Percentiles rank a stretch among this genome's conserved stretches.
phyloP scores from a whole-genome alignment of 2,113 vertebrate species.

The Uria lomvia region DNA sequence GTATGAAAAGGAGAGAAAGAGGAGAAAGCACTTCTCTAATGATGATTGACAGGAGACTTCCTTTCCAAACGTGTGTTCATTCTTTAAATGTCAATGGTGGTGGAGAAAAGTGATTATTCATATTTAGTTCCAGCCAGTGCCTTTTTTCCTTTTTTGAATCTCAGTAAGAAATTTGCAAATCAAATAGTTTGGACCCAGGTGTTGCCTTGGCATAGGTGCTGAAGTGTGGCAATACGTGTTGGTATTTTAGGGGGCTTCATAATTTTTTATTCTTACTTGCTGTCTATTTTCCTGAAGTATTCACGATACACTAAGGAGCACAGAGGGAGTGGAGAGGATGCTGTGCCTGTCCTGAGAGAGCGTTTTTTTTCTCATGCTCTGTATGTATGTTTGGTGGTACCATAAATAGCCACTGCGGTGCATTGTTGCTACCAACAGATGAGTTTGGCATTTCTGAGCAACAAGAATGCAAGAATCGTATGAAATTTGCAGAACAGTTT shows the following conservation, averaged over 20 bases:
- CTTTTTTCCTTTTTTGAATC: neutral
- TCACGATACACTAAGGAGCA: neutral
- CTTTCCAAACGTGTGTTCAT: neutral
- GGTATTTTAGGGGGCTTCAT: neutral
- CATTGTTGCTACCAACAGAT: neutral
- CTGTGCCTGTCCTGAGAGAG: neutral
- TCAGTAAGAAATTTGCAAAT: neutral
- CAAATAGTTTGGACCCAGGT: neutral
- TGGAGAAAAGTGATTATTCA: neutral
- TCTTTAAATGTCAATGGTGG: neutral
- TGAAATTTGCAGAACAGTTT: neutral
- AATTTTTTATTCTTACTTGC: neutral
- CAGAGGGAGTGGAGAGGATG: neutral
- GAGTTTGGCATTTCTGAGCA: neutral
- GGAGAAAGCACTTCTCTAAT: neutral
- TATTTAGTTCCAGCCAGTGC: neutral
- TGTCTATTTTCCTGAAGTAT: neutral
- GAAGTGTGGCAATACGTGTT: neutral
- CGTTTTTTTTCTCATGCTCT: neutral
- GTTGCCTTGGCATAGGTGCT: neutral
- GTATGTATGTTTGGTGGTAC: neutral
- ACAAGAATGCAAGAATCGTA: neutral
- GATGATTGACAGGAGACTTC: conserved; percentile 31
- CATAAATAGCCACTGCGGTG: neutral
- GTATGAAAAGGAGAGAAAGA: conserved; percentile 6